phyloP scores from a whole-genome alignment of 2,888 invertebrate genomes.

The Aphodius sticticus region DNA sequence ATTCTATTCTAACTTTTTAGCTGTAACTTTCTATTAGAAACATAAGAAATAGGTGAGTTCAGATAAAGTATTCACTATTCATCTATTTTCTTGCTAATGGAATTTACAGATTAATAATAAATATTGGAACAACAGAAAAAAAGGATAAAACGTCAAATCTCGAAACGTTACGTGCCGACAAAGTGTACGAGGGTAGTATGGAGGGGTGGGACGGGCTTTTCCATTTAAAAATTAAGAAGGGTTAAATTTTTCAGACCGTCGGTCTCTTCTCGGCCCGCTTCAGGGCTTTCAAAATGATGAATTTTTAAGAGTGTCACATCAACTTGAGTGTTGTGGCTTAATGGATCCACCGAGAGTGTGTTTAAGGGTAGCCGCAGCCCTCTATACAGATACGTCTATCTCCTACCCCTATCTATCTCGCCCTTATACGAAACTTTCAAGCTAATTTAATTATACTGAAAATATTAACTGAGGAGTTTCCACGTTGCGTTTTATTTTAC shows the following conservation, averaged over 20 bases:
- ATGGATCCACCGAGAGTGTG: not conserved
- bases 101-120: too few species aligned
- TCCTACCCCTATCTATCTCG: not conserved
- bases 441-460: too few species aligned
- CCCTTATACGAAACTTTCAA: too few species aligned
- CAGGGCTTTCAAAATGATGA: slow-evolving; percentile 4
- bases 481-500: too few species aligned
- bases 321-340: not conserved
- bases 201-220: not conserved
- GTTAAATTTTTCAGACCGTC: not conserved
- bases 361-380: not conserved
- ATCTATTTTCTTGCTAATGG: too few species aligned
- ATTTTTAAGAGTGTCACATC: slow-evolving; percentile 4
- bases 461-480: too few species aligned
- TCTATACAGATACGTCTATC: not conserved
- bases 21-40: too few species aligned
- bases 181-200: not conserved
- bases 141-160: not conserved
- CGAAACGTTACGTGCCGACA: not conserved
- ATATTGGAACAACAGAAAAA: not conserved
- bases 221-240: slow-evolving; percentile 4
- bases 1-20: too few species aligned
- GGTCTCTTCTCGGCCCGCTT: not conserved
- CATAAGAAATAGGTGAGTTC: too few species aligned
- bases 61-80: too few species aligned